Evolutionary conservation across 2,888 invertebrate genomes (phyloP).

Genomic region (Fragum sueziense): DNA sequence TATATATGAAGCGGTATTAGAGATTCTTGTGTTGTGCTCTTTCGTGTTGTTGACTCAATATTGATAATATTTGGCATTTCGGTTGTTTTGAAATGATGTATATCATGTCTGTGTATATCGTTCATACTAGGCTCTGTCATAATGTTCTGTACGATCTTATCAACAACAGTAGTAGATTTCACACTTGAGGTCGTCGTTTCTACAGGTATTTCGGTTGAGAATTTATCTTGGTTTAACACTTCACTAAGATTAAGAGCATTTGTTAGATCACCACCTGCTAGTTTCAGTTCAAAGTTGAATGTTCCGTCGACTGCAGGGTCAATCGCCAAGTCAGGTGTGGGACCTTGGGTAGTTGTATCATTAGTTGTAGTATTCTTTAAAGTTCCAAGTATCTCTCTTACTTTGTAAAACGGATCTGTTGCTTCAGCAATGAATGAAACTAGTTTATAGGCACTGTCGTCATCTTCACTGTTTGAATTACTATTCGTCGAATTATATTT

Average conservation of each 20-base stretch:
- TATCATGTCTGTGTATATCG: no score
- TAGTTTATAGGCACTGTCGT: constrained; percentile 35
- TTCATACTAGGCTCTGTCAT: no score
- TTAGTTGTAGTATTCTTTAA: constrained; percentile 15
- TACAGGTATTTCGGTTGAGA: not conserved
- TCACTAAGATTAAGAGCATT: not conserved
- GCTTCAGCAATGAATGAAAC: constrained; percentile 51
- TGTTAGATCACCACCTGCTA: constrained; percentile 1
- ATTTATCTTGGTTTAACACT: not conserved
- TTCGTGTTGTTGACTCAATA: not conserved
- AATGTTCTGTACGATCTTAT: not conserved
- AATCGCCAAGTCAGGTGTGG: not conserved
- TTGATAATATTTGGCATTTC: not conserved
- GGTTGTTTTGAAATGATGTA: not conserved
- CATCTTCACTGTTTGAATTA: constrained; percentile 6
- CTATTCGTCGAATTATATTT: not conserved
- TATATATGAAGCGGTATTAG: not conserved
- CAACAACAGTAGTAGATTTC: not conserved
- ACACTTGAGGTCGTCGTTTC: not conserved
- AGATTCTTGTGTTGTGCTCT: not conserved
- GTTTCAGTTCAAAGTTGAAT: constrained; percentile 48
- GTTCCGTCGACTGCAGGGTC: constrained; percentile 20
- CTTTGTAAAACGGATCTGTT: constrained; percentile 46
- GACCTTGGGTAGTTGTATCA: not conserved
- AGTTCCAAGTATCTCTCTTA: constrained; percentile 31